A percentile compares a stretch with the other conserved stretches of the same genome.
Evolutionary conservation across 2,113 vertebrate genomes (phyloP).

Genomic region (Pelvicachromis taeniatus): DNA sequence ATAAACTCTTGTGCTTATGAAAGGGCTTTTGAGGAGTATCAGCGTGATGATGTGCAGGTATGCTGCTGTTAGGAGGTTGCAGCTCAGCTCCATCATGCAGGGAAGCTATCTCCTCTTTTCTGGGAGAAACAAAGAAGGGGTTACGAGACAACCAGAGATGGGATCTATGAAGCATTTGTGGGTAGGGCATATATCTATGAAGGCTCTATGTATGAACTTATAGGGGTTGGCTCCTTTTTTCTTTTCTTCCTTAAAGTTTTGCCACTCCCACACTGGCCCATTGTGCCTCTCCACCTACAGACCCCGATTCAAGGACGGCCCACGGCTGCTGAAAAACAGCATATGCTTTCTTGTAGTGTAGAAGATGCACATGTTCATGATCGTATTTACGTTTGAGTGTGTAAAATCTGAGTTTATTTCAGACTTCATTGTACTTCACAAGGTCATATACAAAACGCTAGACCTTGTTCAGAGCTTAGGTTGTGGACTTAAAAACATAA

Average conservation of each 20-base stretch:
- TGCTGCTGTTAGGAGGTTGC: conserved; percentile 31
- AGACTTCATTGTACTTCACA: neutral
- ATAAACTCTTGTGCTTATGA: conserved; percentile 60
- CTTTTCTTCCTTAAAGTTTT: conserved; percentile 7
- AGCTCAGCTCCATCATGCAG: conserved; percentile 25
- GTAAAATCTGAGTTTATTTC: neutral
- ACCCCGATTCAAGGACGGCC: conserved; percentile 47
- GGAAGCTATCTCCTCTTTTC: conserved; percentile 51
- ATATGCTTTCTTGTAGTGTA: conserved; percentile 42
- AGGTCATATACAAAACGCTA: neutral
- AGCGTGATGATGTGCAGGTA: conserved; percentile 73
- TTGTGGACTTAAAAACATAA: neutral
- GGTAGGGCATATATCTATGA: conserved; percentile 10
- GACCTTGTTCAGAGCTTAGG: neutral
- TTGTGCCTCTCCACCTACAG: conserved; percentile 38
- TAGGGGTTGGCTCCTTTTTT: neutral
- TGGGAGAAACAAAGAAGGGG: conserved; percentile 37
- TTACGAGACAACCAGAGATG: conserved; percentile 55
- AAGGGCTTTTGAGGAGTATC: conserved; percentile 51
- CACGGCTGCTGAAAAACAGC: conserved; percentile 56
- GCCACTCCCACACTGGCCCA: conserved; percentile 45
- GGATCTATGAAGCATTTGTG: conserved; percentile 56
- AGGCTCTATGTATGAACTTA: conserved; percentile 40
- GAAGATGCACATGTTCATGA: conserved; percentile 12
- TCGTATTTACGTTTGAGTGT: conserved; percentile 18